Conservation (phyloP, 1,140 invertebrate genomes). For the Trissolcus basalis region DNA sequence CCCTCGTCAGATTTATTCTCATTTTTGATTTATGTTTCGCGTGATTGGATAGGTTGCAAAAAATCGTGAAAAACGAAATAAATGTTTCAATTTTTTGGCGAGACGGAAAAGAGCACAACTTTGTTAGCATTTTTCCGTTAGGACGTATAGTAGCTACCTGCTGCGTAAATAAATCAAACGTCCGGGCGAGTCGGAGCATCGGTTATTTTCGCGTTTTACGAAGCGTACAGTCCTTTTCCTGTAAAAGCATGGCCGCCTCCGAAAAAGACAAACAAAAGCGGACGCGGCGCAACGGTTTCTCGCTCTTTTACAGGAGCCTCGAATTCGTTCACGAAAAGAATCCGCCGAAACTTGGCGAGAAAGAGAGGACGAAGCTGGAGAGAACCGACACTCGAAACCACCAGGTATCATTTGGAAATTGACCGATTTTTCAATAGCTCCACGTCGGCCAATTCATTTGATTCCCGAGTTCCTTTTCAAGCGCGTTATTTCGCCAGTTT, state of each 20-base stretch:
- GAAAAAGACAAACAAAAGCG: conserved; percentile 31
- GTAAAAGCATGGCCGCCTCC: conserved; percentile 8
- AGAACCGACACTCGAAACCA: too few relatives aligned
- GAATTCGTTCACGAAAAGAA: conserved; percentile 10
- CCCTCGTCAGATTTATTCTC: too few relatives aligned
- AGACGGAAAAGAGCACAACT: not conserved
- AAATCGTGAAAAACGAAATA: not conserved
- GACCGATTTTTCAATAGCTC: conserved; percentile 43
- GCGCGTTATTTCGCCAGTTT: conserved; percentile 31
- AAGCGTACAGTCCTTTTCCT: conserved; percentile 27
- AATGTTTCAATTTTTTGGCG: not conserved
- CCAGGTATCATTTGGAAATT: conserved; percentile 27
- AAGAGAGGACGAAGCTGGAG: too few relatives aligned
- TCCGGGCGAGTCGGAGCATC: conserved; percentile 11
- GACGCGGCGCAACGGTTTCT: conserved; percentile 7
- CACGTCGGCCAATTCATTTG: conserved; percentile 21
- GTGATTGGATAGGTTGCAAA: not conserved
- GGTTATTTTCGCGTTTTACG: conserved; percentile 40
- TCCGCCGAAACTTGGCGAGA: not conserved
- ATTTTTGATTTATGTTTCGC: too few relatives aligned
- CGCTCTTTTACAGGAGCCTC: conserved; percentile 2
- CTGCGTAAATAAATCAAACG: conserved; percentile 28
- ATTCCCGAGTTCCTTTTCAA: conserved; percentile 11
- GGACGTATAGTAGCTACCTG: conserved; percentile 15
- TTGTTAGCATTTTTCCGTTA: conserved; percentile 3